Evolutionary conservation across 2,888 invertebrate genomes (phyloP).

Genomic region (Ormyrus nitidulus): DNA sequence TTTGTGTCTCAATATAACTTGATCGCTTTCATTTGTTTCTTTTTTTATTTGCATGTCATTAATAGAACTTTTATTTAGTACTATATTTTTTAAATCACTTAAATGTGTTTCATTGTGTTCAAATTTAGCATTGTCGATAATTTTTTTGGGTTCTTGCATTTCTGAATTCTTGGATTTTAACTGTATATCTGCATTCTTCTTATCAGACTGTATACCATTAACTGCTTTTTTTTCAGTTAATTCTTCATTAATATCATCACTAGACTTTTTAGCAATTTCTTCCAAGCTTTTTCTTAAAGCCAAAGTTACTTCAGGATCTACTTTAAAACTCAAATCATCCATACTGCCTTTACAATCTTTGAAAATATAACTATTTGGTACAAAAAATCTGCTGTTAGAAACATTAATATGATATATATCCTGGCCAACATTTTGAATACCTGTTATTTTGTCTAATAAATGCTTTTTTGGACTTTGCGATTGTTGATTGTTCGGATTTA

Average conservation of each 20-base stretch:
- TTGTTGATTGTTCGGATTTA: neutral
- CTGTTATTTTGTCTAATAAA: conserved; percentile 63
- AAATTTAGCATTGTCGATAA: conserved; percentile 8
- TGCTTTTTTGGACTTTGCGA: conserved; percentile 51
- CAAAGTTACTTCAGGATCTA: conserved; percentile 68
- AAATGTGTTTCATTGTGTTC: conserved; percentile 29
- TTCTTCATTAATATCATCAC: neutral
- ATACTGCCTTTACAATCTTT: conserved; percentile 65
- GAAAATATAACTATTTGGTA: conserved; percentile 67
- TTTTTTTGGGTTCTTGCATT: conserved; percentile 12
- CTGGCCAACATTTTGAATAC: conserved; percentile 63
- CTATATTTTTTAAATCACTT: too few relatives aligned
- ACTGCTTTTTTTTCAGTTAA: too few relatives aligned
- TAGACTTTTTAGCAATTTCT: conserved; percentile 56
- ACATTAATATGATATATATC: conserved; percentile 60
- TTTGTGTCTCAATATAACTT: too few relatives aligned
- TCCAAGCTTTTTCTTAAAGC: conserved; percentile 62
- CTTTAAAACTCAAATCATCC: conserved; percentile 68
- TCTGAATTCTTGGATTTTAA: conserved; percentile 4
- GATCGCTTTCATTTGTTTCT: too few relatives aligned
- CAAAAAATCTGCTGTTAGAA: conserved; percentile 70
- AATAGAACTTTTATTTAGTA: too few relatives aligned
- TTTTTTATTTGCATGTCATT: too few relatives aligned
- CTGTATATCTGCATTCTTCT: too few relatives aligned
- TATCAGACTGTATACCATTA: too few relatives aligned